Conservation (phyloP, 2,797 vertebrate genomes). For the Somateria mollissima region DNA sequence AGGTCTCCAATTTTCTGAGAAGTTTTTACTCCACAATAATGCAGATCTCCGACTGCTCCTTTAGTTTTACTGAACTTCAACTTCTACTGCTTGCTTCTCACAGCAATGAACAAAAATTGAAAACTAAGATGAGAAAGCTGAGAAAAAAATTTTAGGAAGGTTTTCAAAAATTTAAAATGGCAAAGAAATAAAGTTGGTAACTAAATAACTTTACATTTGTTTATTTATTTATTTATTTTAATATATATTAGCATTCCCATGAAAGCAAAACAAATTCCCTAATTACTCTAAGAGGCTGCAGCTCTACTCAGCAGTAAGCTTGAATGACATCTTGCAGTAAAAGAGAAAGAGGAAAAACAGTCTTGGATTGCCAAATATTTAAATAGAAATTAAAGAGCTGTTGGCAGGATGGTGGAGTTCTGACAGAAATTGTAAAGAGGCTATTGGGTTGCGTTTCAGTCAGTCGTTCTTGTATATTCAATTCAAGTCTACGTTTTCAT, state of each 20-base stretch:
- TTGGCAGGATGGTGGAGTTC: not conserved
- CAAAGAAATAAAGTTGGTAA: not conserved
- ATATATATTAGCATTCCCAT: not conserved
- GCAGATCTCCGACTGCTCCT: not conserved
- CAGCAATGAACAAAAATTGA: not conserved
- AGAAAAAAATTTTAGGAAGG: not conserved
- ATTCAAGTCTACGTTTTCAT: not conserved
- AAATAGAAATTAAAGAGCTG: slow-evolving; percentile 18
- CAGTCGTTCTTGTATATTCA: not conserved
- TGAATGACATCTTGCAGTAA: slow-evolving; percentile 21
- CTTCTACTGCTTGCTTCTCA: not conserved
- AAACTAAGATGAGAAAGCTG: not conserved
- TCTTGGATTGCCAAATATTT: slow-evolving; percentile 20
- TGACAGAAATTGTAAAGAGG: slow-evolving; percentile 10
- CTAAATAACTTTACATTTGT: not conserved
- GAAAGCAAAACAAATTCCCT: not conserved
- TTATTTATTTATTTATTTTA: not conserved
- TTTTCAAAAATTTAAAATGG: not conserved
- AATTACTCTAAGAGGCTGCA: not conserved
- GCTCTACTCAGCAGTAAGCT: not conserved
- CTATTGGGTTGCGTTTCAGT: not conserved
- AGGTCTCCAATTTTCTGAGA: not conserved
- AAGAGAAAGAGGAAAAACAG: not conserved
- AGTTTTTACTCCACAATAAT: not conserved
- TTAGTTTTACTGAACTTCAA: not conserved